Base-by-base conservation (phyloP, 2,888 invertebrate genomes). In the Synanthedon andrenaeformis region DNA sequence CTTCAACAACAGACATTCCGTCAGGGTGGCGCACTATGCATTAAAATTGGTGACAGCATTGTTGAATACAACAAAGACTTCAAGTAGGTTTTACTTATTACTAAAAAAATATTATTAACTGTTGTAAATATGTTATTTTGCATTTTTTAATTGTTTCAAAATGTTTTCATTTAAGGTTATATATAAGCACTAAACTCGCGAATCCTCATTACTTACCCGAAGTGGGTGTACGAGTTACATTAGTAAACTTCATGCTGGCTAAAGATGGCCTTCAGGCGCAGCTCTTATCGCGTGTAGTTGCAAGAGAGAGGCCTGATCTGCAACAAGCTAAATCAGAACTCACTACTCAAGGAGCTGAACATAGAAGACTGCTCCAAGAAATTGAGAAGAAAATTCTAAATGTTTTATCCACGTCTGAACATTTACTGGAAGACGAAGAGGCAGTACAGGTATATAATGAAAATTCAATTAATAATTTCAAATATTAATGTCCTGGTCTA, bases 121-220 rank as follows among this genome's bases (percentile, higher is more conserved):
- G 12, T 48, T 45, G 14, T 45, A 14, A 13, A 6, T 13, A 45
- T 8, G 8, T 13, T 45, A 6, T 45, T n/a, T 13, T 8, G 1
- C 6, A 1, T n/a, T 13, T 13, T 13, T 13, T 45, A 45, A 13
- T 5, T 4, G 2, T 45, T 45, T 13, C 5, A 45, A 13, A n/a
- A 13, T 45, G n/a, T 13, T 45, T 12, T 13, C n/a, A 13, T 45
- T 13, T 45, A 64, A 94, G 96, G 65, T 90, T 98, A 58, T 98
- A 96, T 74, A 95, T 98, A 62, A 97, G 97, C 14, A 97, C 98
- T 2, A 97, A 97, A 73, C 81, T 97, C 51, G 89, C 96, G 19
- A 98, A 97, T 84, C 98, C 98, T 0, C 97, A 97, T 79, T 98
- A 97, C 73, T 78, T 97, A 54, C 97, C 98, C 0, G 98, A 98